Conservation (phyloP, 1,140 invertebrate species). For the Nomia melanderi region DNA sequence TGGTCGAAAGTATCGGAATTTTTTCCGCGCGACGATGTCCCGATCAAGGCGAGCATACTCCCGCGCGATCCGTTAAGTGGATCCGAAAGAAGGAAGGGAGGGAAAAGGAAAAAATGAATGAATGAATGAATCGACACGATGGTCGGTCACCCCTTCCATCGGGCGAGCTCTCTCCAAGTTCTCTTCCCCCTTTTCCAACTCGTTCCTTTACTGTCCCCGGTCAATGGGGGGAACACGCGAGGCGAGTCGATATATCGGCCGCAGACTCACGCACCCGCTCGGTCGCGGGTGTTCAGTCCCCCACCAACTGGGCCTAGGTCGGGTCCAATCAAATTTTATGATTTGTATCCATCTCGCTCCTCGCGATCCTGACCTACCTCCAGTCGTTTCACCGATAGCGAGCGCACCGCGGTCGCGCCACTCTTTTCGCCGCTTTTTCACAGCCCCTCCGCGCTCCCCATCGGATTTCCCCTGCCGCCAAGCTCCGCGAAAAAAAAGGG, state of each 20-base stretch:
- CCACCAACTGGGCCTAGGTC: constrained; percentile 65
- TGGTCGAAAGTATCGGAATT: no score
- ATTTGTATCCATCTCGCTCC: constrained; percentile 76
- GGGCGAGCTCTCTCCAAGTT: not conserved
- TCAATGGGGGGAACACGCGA: constrained; percentile 69
- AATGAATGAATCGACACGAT: constrained; percentile 67
- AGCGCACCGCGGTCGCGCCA: not conserved
- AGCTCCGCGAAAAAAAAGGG: constrained; percentile 61
- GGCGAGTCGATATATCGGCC: constrained; percentile 73
- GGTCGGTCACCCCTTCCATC: not conserved
- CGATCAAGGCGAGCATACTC: not conserved
- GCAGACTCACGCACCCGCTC: not conserved
- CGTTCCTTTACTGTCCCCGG: constrained; percentile 55
- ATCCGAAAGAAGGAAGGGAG: not conserved
- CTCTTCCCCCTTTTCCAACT: not conserved
- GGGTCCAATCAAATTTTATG: constrained; percentile 79
- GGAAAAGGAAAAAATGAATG: no score
- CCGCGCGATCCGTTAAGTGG: not conserved
- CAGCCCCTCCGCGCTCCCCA: constrained; percentile 7
- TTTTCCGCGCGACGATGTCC: no score
- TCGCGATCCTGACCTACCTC: constrained; percentile 74
- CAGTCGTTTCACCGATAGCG: constrained; percentile 62
- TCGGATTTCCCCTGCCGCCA: constrained; percentile 27
- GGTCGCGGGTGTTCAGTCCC: no score
- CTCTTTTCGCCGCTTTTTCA: constrained; percentile 60